phyloP scores from a whole-genome alignment of 1,140 invertebrate species.

The Orchesella cincta region DNA sequence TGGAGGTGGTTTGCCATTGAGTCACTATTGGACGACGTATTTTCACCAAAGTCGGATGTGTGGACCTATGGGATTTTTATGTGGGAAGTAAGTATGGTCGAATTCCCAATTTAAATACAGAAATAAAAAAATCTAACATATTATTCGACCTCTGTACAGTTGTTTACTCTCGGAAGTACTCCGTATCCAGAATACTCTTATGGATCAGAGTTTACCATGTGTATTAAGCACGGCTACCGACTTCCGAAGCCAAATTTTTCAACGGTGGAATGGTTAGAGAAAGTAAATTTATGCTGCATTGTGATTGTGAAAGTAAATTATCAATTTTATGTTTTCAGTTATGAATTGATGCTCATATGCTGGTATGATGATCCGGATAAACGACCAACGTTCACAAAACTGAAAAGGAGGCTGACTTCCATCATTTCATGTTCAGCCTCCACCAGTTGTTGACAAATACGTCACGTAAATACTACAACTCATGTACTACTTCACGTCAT shows the following conservation, averaged over 20 bases:
- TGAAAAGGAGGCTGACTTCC: not conserved
- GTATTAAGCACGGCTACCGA: conserved; percentile 12
- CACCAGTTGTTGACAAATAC: no score
- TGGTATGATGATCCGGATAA: conserved; percentile 6
- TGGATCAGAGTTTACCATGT: not conserved
- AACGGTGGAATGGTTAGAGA: not conserved
- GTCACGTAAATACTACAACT: no score
- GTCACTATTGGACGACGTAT: not conserved
- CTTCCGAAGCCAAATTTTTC: not conserved
- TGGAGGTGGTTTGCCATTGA: conserved; percentile 26
- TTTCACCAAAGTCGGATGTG: not conserved
- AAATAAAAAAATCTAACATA: no score
- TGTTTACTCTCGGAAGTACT: not conserved
- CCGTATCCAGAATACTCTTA: conserved; percentile 12
- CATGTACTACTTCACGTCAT: no score
- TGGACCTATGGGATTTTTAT: conserved; percentile 22
- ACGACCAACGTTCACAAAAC: not conserved
- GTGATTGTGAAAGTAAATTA: not conserved
- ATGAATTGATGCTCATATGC: conserved; percentile 10
- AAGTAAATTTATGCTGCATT: not conserved
- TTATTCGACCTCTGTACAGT: no score
- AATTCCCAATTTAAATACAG: no score
- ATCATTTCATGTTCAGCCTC: no score
- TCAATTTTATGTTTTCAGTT: not conserved
- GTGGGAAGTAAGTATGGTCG: conserved; percentile 32